These are phyloP conservation scores for Ectemnius continuus DNA, from an alignment of 2,888 invertebrate genomes.

Conservation along the genomic window DNA sequence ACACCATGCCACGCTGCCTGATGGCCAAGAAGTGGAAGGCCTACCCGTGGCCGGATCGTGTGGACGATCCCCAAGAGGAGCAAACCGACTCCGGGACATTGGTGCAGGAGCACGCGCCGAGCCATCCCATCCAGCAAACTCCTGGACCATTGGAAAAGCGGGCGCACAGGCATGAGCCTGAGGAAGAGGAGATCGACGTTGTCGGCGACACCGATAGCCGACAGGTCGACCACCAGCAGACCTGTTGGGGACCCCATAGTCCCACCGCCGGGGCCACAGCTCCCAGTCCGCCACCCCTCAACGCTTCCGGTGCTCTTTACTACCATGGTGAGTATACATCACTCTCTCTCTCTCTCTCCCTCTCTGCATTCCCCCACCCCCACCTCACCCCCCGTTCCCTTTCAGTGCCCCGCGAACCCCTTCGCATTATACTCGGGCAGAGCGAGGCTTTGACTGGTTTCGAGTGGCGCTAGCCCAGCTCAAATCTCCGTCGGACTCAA, in stretches of 20 bases:
- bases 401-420: neutral
- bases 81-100: constrained; percentile 56
- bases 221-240: constrained; percentile 75
- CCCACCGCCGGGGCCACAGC: constrained; percentile 87
- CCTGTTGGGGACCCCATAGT: constrained; percentile 87
- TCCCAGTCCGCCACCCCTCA: constrained; percentile 75
- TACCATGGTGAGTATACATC: constrained; percentile 71
- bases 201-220: constrained; percentile 83
- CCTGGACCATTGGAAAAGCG: constrained; percentile 70
- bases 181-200: constrained; percentile 90
- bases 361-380: neutral
- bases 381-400: neutral
- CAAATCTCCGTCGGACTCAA: neutral
- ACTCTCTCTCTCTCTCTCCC: neutral
- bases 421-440: neutral
- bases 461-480: constrained; percentile 5
- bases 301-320: constrained; percentile 76
- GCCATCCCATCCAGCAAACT: constrained; percentile 47
- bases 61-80: constrained; percentile 76
- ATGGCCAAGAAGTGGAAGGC: constrained; percentile 98
- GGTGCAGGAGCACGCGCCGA: constrained; percentile 49
- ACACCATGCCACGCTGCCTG: constrained; percentile 92
- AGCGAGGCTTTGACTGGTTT: neutral
- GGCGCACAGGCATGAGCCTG: constrained; percentile 65
- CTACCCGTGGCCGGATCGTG: constrained; percentile 87